Evolutionary conservation across 1,140 invertebrate genomes (phyloP), one percentile per base, ranked within the genome.

Genomic region (Drosophila pallidifrons): DNA sequence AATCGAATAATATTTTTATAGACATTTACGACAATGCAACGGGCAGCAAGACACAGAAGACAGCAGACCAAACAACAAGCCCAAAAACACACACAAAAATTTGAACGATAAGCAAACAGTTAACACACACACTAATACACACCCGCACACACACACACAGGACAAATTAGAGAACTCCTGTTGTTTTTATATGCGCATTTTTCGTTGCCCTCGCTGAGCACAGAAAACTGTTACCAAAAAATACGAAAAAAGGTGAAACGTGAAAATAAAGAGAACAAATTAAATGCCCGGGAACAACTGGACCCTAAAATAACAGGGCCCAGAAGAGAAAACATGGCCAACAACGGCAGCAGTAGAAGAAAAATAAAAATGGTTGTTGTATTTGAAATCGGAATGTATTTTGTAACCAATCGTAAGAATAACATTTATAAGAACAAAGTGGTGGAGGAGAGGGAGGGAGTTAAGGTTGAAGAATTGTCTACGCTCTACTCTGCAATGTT

Each of bases 331-430:
- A 91, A 91, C 87, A 91, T 91, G 87, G 87, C 87, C 82, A 71
- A 61, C 70, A 79, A 69, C 20, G 4, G 20, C 20, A 25, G 20
- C 3, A 25, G 20, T 0, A 25, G 20, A 3, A 20, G 20, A 25
- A 25, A 25, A 25, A 25, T 25, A 25, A 88, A 89, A 89, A 88
- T 88, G 83, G 83, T 77, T 68, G 70, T 60, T 28, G 49, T 25
- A 20, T 28, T 41, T 7, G 78, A 15, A 74, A 76, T 47, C 20
- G 54, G 63, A 70, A 61, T 67, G 61, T 69, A 75, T 85, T 90
- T 90, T 87, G 87, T 90, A 91, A 91, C 86, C 86, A 90, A 90
- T 91, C 76, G 82, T 82, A 90, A 90, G 82, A 90, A 90, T 81
- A 90, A 90, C 82, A 75, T 79, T 63, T 45, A 47, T 46, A 41